phyloP scores from a whole-genome alignment of 1,140 invertebrate genomes.

The Ceratoteleas bidentatus region DNA sequence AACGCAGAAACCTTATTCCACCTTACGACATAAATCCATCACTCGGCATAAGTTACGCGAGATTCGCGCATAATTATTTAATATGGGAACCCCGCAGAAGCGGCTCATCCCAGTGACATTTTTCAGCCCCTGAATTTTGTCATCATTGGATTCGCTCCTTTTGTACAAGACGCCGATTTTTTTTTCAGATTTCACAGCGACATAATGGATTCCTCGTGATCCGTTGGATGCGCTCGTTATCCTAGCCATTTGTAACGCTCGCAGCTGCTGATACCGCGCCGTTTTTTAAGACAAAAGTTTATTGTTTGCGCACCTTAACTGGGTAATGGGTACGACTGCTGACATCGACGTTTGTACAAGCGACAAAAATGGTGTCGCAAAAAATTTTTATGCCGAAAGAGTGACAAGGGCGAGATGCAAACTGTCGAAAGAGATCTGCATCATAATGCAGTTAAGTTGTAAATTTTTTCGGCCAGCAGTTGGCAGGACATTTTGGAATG shows the following conservation, averaged over 20 bases:
- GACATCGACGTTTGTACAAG: background rate
- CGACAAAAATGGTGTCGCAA: background rate
- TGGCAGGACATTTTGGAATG: no score
- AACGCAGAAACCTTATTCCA: no score
- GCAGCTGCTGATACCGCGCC: constrained; percentile 73
- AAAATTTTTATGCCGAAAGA: background rate
- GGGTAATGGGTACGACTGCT: background rate
- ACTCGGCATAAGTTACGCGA: constrained; percentile 21
- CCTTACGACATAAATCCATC: constrained; percentile 12
- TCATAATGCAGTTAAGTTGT: no score
- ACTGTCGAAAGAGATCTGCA: no score
- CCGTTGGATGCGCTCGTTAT: constrained; percentile 80
- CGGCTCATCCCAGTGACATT: constrained; percentile 52
- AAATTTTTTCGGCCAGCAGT: no score
- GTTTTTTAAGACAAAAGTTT: constrained; percentile 51
- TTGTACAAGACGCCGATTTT: constrained; percentile 72
- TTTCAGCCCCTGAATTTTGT: constrained; percentile 77
- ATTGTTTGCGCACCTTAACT: constrained; percentile 27
- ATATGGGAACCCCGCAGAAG: constrained; percentile 38
- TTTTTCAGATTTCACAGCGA: constrained; percentile 77
- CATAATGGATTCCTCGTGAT: constrained; percentile 77
- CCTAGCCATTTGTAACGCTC: constrained; percentile 77
- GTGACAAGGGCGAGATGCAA: background rate
- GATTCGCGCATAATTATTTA: constrained; percentile 50
- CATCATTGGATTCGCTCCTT: constrained; percentile 76